Evolutionary conservation across 2,113 vertebrate species (phyloP).

Genomic region (Xyliphius kryptos): DNA sequence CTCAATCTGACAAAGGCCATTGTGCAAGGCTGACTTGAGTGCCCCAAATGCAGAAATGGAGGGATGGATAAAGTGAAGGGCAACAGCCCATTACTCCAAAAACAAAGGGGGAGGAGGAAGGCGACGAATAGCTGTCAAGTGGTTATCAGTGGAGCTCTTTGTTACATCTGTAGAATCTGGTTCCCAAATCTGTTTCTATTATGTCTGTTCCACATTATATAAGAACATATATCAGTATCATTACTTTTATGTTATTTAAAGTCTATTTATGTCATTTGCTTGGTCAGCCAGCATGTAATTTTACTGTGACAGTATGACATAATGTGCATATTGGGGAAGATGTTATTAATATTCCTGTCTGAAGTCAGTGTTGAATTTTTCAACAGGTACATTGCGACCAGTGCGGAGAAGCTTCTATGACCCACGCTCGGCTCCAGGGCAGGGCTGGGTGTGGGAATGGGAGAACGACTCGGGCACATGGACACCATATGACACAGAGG

Average conservation of each 20-base stretch:
- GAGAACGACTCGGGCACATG: slow-evolving; percentile 91
- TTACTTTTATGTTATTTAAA: too few relatives aligned
- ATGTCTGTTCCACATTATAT: too few relatives aligned
- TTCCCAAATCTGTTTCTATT: too few relatives aligned
- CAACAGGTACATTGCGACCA: slow-evolving; percentile 84
- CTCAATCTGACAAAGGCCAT: slow-evolving; percentile 49
- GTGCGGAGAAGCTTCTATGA: slow-evolving; percentile 94
- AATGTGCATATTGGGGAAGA: too few relatives aligned
- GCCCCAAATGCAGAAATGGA: slow-evolving; percentile 46
- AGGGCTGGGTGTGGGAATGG: slow-evolving; percentile 97
- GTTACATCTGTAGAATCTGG: too few relatives aligned
- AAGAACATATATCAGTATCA: too few relatives aligned
- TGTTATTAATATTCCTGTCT: too few relatives aligned
- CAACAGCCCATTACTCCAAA: slow-evolving; percentile 37
- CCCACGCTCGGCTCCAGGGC: slow-evolving; percentile 86
- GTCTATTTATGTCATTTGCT: too few relatives aligned
- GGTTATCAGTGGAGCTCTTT: too few relatives aligned
- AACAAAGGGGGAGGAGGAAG: slow-evolving; percentile 30
- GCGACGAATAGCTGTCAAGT: slow-evolving; percentile 39
- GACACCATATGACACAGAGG: slow-evolving; percentile 94
- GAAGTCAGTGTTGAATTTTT: not conserved
- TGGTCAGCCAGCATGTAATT: too few relatives aligned
- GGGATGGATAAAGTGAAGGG: slow-evolving; percentile 29
- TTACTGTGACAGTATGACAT: too few relatives aligned
- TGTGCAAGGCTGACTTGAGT: slow-evolving; percentile 41